These are phyloP conservation scores for Saccostrea cuccullata DNA, from an alignment of 1,140 invertebrate species.

Conservation along the genomic window DNA sequence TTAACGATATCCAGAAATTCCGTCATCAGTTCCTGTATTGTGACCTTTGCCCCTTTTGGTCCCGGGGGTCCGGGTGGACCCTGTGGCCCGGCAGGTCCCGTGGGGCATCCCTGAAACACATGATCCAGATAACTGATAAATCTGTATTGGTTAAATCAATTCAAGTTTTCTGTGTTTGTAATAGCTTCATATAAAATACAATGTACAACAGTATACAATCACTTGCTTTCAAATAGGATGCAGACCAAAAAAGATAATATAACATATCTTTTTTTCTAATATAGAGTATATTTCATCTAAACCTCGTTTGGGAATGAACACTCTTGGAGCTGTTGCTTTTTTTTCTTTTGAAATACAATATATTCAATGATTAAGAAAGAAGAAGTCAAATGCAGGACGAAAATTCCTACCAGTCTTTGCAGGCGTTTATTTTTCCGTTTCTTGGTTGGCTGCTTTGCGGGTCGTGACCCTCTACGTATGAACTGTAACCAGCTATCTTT, in stretches of 20 bases:
- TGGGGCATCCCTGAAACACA: background rate
- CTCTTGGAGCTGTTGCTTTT: too few species aligned
- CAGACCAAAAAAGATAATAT: too few species aligned
- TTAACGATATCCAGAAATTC: slow-evolving; percentile 16
- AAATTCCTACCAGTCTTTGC: background rate
- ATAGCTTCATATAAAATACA: too few species aligned
- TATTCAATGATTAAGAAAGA: background rate
- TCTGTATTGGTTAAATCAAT: too few species aligned
- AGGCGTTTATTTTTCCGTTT: slow-evolving; percentile 1
- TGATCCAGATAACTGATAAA: background rate
- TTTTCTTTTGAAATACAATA: too few species aligned
- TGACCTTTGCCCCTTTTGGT: slow-evolving; percentile 1
- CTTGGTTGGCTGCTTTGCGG: background rate
- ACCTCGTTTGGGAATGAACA: too few species aligned
- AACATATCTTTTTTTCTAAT: too few species aligned
- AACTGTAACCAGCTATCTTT: slow-evolving; percentile 14
- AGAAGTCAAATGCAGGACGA: background rate
- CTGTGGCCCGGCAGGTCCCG: background rate
- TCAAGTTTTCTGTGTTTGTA: too few species aligned
- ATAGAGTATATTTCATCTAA: too few species aligned
- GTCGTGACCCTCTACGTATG: background rate
- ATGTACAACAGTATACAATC: too few species aligned
- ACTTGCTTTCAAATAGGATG: too few species aligned
- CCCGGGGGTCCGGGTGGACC: slow-evolving; percentile 18
- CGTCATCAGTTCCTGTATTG: slow-evolving; percentile 6